Evolutionary conservation across 2,797 vertebrate species (phyloP).

Genomic region (Tachyglossus aculeatus): DNA sequence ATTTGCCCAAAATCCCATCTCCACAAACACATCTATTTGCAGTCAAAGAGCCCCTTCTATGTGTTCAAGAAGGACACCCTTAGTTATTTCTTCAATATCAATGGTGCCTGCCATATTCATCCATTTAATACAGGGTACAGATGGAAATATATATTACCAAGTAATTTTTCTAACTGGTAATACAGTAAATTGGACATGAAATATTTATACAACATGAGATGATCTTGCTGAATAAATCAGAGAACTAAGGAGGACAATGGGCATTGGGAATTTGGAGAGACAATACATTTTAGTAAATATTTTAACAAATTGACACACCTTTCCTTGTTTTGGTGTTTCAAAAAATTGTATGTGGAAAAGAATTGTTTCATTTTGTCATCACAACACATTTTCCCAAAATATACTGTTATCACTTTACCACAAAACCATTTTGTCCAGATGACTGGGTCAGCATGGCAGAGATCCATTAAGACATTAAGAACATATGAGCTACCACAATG

Average conservation of each 20-base stretch:
- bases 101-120: too few relatives aligned
- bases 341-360: constrained; percentile 15
- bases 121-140: fast-evolving
- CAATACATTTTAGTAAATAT: constrained; percentile 8
- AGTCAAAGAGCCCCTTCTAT: too few relatives aligned
- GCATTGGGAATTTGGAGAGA: not conserved
- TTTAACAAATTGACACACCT: constrained; percentile 22
- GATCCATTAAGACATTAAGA: not conserved
- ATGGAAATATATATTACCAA: too few relatives aligned
- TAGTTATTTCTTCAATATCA: too few relatives aligned
- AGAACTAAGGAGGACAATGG: constrained; percentile 1
- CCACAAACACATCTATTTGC: too few relatives aligned
- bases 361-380: constrained; percentile 14
- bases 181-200: too few relatives aligned
- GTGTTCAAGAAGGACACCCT: too few relatives aligned
- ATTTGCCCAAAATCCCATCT: too few relatives aligned
- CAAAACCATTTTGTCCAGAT: constrained; percentile 18
- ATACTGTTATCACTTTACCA: constrained; percentile 14
- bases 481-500: not conserved
- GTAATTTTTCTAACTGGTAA: too few relatives aligned
- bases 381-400: constrained; percentile 10
- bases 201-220: too few relatives aligned
- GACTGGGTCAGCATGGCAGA: not conserved
- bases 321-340: constrained; percentile 15
- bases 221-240: constrained; percentile 1